These are phyloP conservation scores for Adoxophyes honmai DNA, from an alignment of 1,140 invertebrate genomes.

Conservation along the genomic window DNA sequence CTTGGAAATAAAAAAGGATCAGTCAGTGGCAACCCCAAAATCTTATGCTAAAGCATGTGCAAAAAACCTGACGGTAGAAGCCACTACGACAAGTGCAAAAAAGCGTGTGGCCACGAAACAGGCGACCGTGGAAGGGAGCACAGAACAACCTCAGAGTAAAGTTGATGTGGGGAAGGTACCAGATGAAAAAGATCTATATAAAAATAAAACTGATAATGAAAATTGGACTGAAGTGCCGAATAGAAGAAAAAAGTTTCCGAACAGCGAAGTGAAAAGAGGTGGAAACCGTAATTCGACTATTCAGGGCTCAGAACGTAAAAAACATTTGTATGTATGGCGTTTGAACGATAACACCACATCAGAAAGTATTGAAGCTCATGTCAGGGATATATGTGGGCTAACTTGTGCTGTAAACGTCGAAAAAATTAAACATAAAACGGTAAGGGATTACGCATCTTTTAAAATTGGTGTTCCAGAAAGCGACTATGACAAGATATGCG, in stretches of 20 bases:
- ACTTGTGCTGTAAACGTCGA: not conserved
- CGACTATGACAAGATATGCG: not conserved
- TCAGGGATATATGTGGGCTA: not conserved
- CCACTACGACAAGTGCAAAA: not conserved
- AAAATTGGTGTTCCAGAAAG: not conserved
- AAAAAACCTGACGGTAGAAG: not conserved
- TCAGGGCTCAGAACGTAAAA: not conserved
- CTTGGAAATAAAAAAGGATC: not conserved
- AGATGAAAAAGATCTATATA: not conserved
- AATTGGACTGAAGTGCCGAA: not conserved
- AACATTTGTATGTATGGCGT: slow-evolving; percentile 10
- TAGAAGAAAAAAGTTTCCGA: not conserved
- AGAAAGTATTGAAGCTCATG: not conserved
- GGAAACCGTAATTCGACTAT: not conserved
- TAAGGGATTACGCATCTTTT: not conserved
- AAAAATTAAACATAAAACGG: not conserved
- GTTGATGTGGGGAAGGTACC: no score
- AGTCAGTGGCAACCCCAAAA: not conserved
- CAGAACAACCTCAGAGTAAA: not conserved
- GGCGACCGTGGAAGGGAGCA: not conserved
- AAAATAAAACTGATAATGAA: not conserved
- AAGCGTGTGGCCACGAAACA: not conserved
- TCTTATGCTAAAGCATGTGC: not conserved
- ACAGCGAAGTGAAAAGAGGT: not conserved
- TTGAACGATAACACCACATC: not conserved